These are phyloP conservation scores for Galleria mellonella DNA, from an alignment of 1,140 invertebrate species.

Conservation along the genomic window DNA sequence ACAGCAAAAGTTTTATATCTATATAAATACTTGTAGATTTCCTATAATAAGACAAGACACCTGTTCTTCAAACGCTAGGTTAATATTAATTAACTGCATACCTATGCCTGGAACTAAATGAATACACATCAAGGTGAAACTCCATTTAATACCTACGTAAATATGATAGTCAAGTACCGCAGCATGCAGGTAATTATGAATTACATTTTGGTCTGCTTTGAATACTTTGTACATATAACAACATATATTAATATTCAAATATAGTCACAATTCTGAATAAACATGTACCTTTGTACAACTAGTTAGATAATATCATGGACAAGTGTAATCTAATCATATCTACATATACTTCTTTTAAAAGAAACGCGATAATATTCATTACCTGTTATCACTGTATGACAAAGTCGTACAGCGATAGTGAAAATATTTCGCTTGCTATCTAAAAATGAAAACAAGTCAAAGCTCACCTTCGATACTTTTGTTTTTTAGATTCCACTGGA, in stretches of 20 bases:
- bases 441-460: conserved; percentile 27
- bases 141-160: conserved; percentile 14
- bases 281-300: neutral
- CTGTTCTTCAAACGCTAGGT: conserved; percentile 12
- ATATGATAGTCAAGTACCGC: no score
- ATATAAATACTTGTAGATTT: no score
- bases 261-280: no score
- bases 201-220: no score
- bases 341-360: conserved; percentile 14
- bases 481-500: conserved; percentile 66
- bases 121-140: conserved; percentile 69
- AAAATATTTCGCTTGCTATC: conserved; percentile 50
- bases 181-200: no score
- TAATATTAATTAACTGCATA: conserved; percentile 17
- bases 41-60: conserved; percentile 1
- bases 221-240: no score
- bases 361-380: conserved; percentile 37
- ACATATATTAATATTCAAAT: no score
- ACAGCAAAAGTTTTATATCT: no score
- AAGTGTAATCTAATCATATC: conserved; percentile 45
- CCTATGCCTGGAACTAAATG: conserved; percentile 47
- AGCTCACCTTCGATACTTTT: conserved; percentile 69
- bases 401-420: conserved; percentile 44
- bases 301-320: conserved; percentile 20
- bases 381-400: conserved; percentile 46